Conservation (phyloP, 2,797 vertebrate species). For the Smutsia temminckii region DNA sequence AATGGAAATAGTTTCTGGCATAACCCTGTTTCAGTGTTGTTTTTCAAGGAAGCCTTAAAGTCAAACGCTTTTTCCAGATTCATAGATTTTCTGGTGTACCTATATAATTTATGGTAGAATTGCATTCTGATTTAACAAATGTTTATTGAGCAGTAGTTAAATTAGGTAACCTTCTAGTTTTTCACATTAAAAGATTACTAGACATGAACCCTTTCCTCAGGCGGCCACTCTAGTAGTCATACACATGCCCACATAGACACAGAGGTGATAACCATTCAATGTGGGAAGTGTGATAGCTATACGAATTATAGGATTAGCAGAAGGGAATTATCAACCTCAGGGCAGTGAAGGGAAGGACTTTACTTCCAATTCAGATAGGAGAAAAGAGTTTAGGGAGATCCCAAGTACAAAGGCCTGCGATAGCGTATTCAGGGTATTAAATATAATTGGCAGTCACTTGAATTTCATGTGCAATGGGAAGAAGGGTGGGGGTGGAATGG, state of each 20-base stretch:
- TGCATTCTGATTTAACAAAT: constrained; percentile 27
- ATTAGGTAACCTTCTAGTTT: constrained; percentile 10
- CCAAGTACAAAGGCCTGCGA: background rate
- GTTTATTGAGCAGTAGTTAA: background rate
- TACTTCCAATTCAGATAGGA: background rate
- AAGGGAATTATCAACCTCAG: background rate
- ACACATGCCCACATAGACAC: background rate
- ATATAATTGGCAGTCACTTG: background rate
- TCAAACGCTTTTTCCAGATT: constrained; percentile 14
- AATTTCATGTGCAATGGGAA: background rate
- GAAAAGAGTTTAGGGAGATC: background rate
- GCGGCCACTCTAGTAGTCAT: background rate
- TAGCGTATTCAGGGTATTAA: background rate
- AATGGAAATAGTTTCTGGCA: background rate
- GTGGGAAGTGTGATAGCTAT: background rate
- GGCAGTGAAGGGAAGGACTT: background rate
- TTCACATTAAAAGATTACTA: background rate
- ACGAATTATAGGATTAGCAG: background rate
- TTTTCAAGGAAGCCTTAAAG: constrained; percentile 43
- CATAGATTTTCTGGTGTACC: constrained; percentile 8
- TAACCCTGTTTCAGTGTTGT: constrained; percentile 5
- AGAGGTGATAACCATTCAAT: background rate
- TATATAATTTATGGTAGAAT: background rate
- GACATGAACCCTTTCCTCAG: background rate
- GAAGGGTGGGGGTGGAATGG: background rate